These are phyloP conservation scores for Acropternis orthonyx DNA, from an alignment of 2,797 vertebrate species.

Conservation along the genomic window DNA sequence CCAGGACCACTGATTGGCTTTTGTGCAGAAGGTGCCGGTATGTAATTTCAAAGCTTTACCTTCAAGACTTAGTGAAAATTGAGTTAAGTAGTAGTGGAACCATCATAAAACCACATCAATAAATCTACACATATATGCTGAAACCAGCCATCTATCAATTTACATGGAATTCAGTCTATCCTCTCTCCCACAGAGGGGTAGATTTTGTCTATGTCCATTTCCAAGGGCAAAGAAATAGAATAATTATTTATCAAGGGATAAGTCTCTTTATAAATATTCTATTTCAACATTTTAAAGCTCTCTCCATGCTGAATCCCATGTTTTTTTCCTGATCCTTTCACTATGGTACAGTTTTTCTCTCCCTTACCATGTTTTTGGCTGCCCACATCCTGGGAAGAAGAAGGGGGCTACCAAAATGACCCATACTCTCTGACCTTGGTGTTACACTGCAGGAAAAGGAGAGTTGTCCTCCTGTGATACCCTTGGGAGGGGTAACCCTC, in stretches of 20 bases:
- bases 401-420: not conserved
- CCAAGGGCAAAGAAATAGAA: not conserved
- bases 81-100: not conserved
- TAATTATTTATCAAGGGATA: not conserved
- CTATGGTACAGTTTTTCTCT: not conserved
- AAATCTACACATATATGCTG: not conserved
- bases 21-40: not conserved
- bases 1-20: not conserved
- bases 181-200: not conserved
- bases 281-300: not conserved
- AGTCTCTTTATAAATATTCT: not conserved
- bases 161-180: not conserved
- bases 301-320: fast-evolving
- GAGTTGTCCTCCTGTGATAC: not conserved
- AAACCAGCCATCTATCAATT: not conserved
- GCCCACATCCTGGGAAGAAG: not conserved
- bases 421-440: not conserved
- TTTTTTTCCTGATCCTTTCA: not conserved
- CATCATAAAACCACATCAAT: not conserved
- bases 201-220: not conserved
- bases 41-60: not conserved
- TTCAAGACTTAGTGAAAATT: not conserved
- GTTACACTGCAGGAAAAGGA: not conserved
- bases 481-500: not conserved
- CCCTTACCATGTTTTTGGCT: not conserved